Base-by-base conservation (phyloP, 2,888 invertebrate genomes). In the Clistopyga incitator region DNA sequence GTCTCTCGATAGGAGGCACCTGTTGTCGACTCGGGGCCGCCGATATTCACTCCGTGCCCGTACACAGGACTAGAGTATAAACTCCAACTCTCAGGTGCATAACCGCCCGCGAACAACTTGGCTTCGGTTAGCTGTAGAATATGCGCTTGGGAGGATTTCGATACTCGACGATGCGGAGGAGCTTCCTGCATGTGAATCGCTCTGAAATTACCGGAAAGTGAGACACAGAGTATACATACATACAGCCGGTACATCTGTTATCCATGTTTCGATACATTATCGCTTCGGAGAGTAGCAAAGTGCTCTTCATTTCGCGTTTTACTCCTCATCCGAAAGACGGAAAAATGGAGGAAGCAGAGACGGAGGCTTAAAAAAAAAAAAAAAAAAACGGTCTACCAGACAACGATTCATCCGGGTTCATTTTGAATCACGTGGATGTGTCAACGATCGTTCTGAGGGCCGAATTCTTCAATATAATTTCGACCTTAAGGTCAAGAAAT, bases 71-170 rank as follows among this genome's bases (percentile, higher is more conserved):
- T 61, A 38, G 47, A n/a, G 59, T 80, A 76, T 72, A 80, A 84
- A 84, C 80, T 84, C 68, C 34, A 81, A 81, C 84, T 80, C 77
- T 74, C 74, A 70, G 84, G 80, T 81, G 80, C 68, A 84, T 78
- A 80, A 84, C 64, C 38, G 72, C 76, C 68, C 47, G 77, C 54
- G 64, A 78, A 78, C 84, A 84, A 81, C 77, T 81, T 84, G 84
- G 80, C 80, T 72, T 64, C 77, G 75, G 72, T 77, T 77, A 54
- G 72, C 42, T 38, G 80, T 34, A 75, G 54, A 84, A 81, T 84
- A 81, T 70, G 77, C 84, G 84, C 80, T 80, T 56, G 80, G 77
- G 67, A 75, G 77, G 71, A 74, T 84, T 84, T 81, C 84, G 80
- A 84, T 84, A 84, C 74, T 77, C 77, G 80, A 20, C 38, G 72